These are phyloP conservation scores for Okapia johnstoni DNA, from an alignment of 2,113 vertebrate genomes.

Conservation along the genomic window DNA sequence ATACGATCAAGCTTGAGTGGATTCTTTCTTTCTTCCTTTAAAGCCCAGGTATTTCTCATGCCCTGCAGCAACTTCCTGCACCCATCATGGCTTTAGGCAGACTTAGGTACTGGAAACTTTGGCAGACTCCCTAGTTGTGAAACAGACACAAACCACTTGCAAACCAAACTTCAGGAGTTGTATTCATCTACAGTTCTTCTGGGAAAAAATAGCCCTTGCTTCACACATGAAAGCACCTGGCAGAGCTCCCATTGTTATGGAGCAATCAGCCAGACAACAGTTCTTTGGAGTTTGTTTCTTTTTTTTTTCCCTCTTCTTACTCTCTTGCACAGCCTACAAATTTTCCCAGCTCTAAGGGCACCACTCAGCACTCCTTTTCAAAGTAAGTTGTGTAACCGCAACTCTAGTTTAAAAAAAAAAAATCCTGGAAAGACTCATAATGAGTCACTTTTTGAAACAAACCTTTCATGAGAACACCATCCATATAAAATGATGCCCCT, in stretches of 20 bases:
- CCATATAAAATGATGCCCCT: neutral
- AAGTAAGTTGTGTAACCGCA: neutral
- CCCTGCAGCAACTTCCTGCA: neutral
- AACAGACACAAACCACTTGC: constrained; percentile 25
- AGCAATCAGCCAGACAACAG: constrained; percentile 67
- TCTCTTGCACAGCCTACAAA: neutral
- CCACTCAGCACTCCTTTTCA: constrained; percentile 70
- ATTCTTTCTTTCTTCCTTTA: neutral
- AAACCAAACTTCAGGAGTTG: constrained; percentile 59
- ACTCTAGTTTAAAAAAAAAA: neutral
- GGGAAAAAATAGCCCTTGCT: constrained; percentile 77
- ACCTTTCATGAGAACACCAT: neutral
- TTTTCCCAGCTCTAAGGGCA: constrained; percentile 68
- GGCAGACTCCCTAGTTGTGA: neutral
- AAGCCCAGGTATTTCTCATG: neutral
- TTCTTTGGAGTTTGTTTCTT: constrained; percentile 41
- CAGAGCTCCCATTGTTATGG: constrained; percentile 71
- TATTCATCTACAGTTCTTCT: constrained; percentile 68
- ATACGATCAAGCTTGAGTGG: neutral
- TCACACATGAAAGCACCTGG: constrained; percentile 72
- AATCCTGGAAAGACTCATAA: constrained; percentile 64
- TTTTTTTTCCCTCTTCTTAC: constrained; percentile 54
- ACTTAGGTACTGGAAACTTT: neutral
- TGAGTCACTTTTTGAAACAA: constrained; percentile 57
- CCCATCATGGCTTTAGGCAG: neutral